Percentiles rank a stretch among this genome's conserved stretches.
These are phyloP conservation scores for Cabera pusaria DNA, from an alignment of 2,888 invertebrate species.

Conservation along the genomic window DNA sequence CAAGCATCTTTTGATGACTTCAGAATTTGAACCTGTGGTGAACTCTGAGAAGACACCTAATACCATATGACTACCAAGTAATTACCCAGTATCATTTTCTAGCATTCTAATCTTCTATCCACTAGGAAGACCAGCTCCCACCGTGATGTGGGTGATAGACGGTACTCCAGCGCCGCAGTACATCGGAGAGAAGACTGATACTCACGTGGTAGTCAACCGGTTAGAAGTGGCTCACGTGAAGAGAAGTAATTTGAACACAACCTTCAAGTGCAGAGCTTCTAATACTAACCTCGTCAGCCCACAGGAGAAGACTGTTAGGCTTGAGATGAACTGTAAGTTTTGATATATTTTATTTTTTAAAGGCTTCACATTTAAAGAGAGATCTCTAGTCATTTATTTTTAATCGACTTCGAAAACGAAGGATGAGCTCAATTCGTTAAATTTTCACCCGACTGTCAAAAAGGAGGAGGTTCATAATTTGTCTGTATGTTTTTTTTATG, in stretches of 20 bases:
- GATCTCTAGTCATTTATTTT: too few relatives aligned
- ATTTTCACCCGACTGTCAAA: too few relatives aligned
- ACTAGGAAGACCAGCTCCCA: conserved; percentile 91
- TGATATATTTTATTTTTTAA: too few relatives aligned
- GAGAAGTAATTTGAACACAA: conserved; percentile 91
- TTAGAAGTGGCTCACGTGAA: conserved; percentile 89
- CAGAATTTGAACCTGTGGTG: too few relatives aligned
- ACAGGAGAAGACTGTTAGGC: conserved; percentile 90
- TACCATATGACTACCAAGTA: background rate
- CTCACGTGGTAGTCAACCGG: conserved; percentile 90
- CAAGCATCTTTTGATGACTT: too few relatives aligned
- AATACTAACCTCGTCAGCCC: conserved; percentile 94
- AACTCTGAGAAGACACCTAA: too few relatives aligned
- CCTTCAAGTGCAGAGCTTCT: conserved; percentile 93
- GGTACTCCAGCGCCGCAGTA: conserved; percentile 88
- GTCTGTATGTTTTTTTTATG: too few relatives aligned
- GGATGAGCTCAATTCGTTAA: too few relatives aligned
- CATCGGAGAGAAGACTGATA: conserved; percentile 86
- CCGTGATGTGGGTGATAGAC: conserved; percentile 93
- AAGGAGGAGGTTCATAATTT: too few relatives aligned
- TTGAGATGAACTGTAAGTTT: conserved; percentile 93
- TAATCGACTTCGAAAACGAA: too few relatives aligned
- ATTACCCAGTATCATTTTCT: background rate
- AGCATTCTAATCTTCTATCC: conserved; percentile 3
- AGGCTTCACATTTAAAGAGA: too few relatives aligned